Base-by-base conservation (phyloP, 1,140 invertebrate species). In the Nixonia krombeini region DNA sequence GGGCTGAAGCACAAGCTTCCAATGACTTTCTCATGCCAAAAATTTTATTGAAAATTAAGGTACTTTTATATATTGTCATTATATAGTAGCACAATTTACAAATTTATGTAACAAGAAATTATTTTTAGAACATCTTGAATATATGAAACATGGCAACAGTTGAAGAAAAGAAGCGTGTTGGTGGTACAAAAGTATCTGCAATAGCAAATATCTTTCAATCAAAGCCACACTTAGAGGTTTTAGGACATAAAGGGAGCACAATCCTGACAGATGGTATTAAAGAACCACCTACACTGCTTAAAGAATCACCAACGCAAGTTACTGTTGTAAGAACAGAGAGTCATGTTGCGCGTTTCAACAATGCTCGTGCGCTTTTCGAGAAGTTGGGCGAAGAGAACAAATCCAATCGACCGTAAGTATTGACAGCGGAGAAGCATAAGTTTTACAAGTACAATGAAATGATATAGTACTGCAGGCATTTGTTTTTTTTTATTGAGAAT, bases 361-460 rank as follows among this genome's bases (percentile, higher is more conserved):
- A 93, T 82, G 96, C 96, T 0, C 87, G 94, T 23, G 95, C 95
- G 16, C 87, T 98, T 15, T 97, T 98, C 83, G 95, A 97, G 81
- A 95, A 96, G 75, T 87, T 97, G 50, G 94, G 94, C 15, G 91
- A 92, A 53, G 91, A 93, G 68, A 90, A 90, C 74, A 86, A 88
- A 58, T 81, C 86, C 16, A 88, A 81, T 68, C 72, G 59, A 72
- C 82, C 79, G 82, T 84, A 69, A 81, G 80, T 76, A 5, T 40
- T 38, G 6, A n/a, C n/a, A n/a, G n/a, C n/a, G n/a, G n/a, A n/a
- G n/a, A n/a, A n/a, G n/a, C n/a, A n/a, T n/a, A n/a, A n/a, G n/a
- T n/a, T n/a, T n/a, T n/a, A n/a, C n/a, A n/a, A n/a, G n/a, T n/a
- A n/a, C n/a, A n/a, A n/a, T n/a, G n/a, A n/a, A n/a, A n/a, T n/a